A percentile compares a stretch with the other conserved stretches of the same genome.
Evolutionary conservation across 1,140 invertebrate genomes (phyloP).

Genomic region (Aphis gossypii): DNA sequence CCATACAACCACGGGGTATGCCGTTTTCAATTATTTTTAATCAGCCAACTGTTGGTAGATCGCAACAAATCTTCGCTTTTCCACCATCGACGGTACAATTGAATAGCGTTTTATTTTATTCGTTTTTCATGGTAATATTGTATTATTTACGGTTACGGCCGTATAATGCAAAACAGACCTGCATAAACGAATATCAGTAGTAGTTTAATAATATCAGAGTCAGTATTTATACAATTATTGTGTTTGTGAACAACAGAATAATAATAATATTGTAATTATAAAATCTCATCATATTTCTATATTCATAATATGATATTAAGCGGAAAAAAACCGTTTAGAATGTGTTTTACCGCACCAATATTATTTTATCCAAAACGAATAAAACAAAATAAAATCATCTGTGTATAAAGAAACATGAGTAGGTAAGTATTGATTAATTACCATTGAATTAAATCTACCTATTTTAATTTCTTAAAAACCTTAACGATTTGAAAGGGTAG

Average conservation of each 20-base stretch:
- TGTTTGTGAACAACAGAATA: neutral
- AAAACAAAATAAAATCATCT: neutral
- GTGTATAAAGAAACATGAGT: neutral
- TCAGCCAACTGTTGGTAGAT: slow-evolving; percentile 28
- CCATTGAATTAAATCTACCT: neutral
- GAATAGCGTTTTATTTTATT: neutral
- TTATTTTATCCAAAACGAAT: neutral
- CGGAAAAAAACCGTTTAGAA: neutral
- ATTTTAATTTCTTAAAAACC: neutral
- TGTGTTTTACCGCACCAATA: neutral
- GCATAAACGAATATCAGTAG: neutral
- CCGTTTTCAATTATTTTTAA: slow-evolving; percentile 5
- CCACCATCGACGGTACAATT: neutral
- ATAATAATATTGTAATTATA: neutral
- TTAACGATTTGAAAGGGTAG: neutral
- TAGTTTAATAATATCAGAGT: neutral
- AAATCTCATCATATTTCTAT: neutral
- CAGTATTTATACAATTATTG: neutral
- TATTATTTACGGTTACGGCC: slow-evolving; percentile 20
- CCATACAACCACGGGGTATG: neutral
- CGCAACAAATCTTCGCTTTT: neutral
- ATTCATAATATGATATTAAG: neutral
- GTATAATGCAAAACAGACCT: neutral
- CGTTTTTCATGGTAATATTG: neutral
- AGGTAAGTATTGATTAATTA: neutral